Base-by-base conservation (phyloP, 2,113 vertebrate species). In the Perca flavescens region DNA sequence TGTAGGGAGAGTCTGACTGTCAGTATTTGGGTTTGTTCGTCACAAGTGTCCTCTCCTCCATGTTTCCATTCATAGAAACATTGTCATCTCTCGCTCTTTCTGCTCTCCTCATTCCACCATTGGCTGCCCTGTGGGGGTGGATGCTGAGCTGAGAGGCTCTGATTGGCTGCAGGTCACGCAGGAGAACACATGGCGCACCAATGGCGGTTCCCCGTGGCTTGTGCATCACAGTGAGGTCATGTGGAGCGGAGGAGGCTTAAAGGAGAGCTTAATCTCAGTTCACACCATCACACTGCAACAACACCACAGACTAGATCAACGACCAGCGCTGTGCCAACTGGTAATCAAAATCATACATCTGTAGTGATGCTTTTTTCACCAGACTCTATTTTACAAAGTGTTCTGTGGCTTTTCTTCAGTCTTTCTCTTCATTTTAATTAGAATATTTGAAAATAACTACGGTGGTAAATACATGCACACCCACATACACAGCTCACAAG, bases 211-310 rank as follows among this genome's bases (percentile, higher is more conserved):
- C 69, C 46, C 3, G 3, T 22, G 74, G 79, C 82, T 80, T 36
- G 79, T 90, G 91, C 92, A 91, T 92, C 92, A 91, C 76, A 69
- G 88, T 85, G 89, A 90, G 88, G 88, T 93, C 91, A 92, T 90
- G 87, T 89, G 89, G 86, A 91, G 85, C 77, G 84, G 90, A 84
- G 89, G 87, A 88, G 92, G 92, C 93, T 94, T 93, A 94, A 81
- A 86, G 84, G 63, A 76, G 69, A 80, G 75, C 85, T 89, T 93
- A 91, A 89, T 90, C 88, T 87, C 74, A 46, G 83, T 84, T 86
- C 77, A 80, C 74, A 88, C 77, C 70, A 72, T 89, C 85, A 74
- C 65, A 62, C 82, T 82, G 81, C 74, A 75, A 64, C 81, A 70
- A 61, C 86, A 80, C 62, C 11, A 82, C 80, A 17, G 49, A 62